Evolutionary conservation across 2,888 invertebrate species (phyloP), one percentile per base, ranked within the genome.

Genomic region (Cheiracanthium punctorium): DNA sequence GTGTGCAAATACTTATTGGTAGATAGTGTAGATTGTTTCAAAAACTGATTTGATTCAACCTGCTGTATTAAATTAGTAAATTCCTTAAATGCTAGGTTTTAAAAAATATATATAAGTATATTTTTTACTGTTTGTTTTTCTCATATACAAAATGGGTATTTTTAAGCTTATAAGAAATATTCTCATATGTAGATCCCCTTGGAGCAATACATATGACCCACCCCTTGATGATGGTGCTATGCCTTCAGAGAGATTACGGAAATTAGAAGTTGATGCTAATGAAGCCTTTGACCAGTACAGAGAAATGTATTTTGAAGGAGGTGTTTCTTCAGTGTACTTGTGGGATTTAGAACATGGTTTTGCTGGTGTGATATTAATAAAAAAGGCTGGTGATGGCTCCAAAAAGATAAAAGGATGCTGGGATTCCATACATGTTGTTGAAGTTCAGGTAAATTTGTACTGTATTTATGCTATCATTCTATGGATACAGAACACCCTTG

Each of bases 311-410:
- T 99, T 98, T 92, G 99, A 99, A 92, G 99, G 99, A 79, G 99
- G 99, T 0, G 98, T 99, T 0, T 99, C 99, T 24, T 99, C 99
- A 7, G 99, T 99, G 2, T 99, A 99, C 92, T 94, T 99, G 89
- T 99, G 99, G 99, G 99, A 99, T 91, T 94, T 99, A 92, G 99
- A 99, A 91, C 96, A 97, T 92, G 99, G 99, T 92, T 99, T 99
- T 94, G 90, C 94, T 93, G 97, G 97, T 90, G 99, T 98, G 58
- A 98, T 99, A 91, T 93, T 99, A 90, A 99, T 99, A 90, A 99
- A 99, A 92, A 99, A 99, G 93, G 98, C 97, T 0, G 99, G 98
- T 0, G 98, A 99, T 92, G 98, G 98, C 20, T 98, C 98, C 52
- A 98, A 97, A 93, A 98, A 97, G 93, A 99, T 99, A 90, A 98